Percentiles rank a stretch among this genome's conserved stretches.
Evolutionary conservation across 2,113 vertebrate species (phyloP).

Genomic region (Alligator mississippiensis): DNA sequence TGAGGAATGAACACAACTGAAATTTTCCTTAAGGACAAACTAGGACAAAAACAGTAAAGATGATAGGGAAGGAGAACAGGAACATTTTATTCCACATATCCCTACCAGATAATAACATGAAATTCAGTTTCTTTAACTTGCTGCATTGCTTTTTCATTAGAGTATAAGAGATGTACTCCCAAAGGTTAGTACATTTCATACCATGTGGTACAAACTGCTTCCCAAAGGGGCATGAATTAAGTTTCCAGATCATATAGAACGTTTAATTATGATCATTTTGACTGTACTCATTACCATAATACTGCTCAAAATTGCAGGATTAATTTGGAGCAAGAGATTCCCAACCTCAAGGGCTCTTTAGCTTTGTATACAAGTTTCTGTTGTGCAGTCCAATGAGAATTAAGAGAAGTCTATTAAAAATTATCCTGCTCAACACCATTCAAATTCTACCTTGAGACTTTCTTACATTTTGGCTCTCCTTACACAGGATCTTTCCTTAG

Average conservation of each 20-base stretch:
- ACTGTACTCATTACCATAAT: neutral
- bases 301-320: neutral
- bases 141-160: neutral
- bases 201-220: neutral
- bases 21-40: neutral
- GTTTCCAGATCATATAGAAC: neutral
- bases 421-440: neutral
- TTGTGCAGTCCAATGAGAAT: conserved; percentile 24
- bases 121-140: neutral
- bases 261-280: neutral
- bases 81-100: neutral
- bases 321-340: neutral
- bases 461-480: conserved; percentile 12
- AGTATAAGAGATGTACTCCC: neutral
- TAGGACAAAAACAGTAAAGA: neutral
- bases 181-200: neutral
- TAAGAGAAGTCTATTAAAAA: neutral
- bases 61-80: neutral
- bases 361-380: neutral
- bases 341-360: neutral
- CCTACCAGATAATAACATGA: neutral
- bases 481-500: neutral
- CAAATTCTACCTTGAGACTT: neutral
- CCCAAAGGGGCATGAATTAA: neutral
- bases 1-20: neutral